Base-by-base conservation (phyloP, 2,888 invertebrate genomes). In the Cotesia congregata region DNA sequence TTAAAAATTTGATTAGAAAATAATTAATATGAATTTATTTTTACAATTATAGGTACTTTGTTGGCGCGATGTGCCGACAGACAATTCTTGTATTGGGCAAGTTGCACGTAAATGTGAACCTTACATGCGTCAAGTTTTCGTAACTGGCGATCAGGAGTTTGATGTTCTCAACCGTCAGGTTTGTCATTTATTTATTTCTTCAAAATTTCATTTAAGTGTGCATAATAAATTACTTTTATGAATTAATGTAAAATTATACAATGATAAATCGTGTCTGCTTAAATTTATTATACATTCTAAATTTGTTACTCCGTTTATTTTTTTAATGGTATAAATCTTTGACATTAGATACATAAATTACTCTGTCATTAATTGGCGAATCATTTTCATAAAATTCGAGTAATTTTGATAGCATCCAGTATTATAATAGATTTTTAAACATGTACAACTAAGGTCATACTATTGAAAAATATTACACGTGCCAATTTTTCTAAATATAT, bases 71-170 rank as follows among this genome's bases (percentile, higher is more conserved):
- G 96, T 99, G 75, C 98, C 98, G 40, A 95, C 95, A 72, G 94
- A 98, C 90, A 94, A 94, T 87, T 91, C 94, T 75, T 93, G 94
- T 82, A 96, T 99, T 86, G 99, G 97, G 83, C 93, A 94, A 83
- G 98, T 98, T 86, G 99, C 99, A 76, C 94, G 94, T 86, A 96
- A 95, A 90, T 96, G 95, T 85, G 99, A 99, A 91, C 99, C 99
- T 61, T 93, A 95, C 88, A 98, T 99, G 92, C 94, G 97, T 84
- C 99, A 99, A 92, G 98, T 98, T 83, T 95, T 95, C 89, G 93
- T 95, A 78, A 93, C 93, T 77, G 94, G 94, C 77, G 93, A 93
- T 86, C 91, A 91, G 84, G 90, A 91, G 81, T 92, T 92, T 85
- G 79, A 75, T 17, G 79, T 91, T 79, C 93, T 95, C 74, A 91